Evolutionary conservation across 2,113 vertebrate genomes (phyloP), one percentile per base, ranked within the genome.

Genomic region (Gnathonemus longibarbis): DNA sequence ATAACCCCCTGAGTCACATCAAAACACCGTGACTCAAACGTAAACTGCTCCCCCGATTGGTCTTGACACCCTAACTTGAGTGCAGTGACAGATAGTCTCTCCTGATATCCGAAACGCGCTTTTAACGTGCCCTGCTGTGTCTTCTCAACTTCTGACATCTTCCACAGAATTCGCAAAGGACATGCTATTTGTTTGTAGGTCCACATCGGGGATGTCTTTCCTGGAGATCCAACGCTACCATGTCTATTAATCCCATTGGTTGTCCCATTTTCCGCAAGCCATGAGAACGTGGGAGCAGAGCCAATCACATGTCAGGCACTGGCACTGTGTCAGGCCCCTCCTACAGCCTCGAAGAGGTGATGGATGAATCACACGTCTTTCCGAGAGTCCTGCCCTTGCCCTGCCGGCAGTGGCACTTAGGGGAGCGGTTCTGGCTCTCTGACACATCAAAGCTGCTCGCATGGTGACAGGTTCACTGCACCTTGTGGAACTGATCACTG

Each of bases 361-460:
- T 35, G 48, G 85, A 87, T 87, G 85, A 87, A 27, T 52, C 27
- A 35, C 48, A 17, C 17, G 0, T 35, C 48, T 87, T 24, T 53
- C 15, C 53, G 50, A 5, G 15, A 46, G 48, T 48, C 48, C 50
- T 35, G 85, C 85, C 50, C 85, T 53, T n/a, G 24, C 42, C 85
- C 17, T 50, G 39, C 27, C 15, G 19, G 27, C 48, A 48, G 27
- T 13, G 50, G 24, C 85, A 52, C 85, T 53, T 52, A 52, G 48
- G 53, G 31, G 31, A 87, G 85, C 85, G 1, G 17, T 48, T 3
- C n/a, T 7, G 80, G 19, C 24, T 56, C 85, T 52, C 35, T 87
- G 85, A 87, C 85, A 87, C 48, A 52, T 87, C 49, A 87, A 87
- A 87, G 85, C 85, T 87, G 85, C 48, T 87, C 17, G 48, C 27